Evolutionary conservation across 2,113 vertebrate species (phyloP).

Genomic region (Channa argus): DNA sequence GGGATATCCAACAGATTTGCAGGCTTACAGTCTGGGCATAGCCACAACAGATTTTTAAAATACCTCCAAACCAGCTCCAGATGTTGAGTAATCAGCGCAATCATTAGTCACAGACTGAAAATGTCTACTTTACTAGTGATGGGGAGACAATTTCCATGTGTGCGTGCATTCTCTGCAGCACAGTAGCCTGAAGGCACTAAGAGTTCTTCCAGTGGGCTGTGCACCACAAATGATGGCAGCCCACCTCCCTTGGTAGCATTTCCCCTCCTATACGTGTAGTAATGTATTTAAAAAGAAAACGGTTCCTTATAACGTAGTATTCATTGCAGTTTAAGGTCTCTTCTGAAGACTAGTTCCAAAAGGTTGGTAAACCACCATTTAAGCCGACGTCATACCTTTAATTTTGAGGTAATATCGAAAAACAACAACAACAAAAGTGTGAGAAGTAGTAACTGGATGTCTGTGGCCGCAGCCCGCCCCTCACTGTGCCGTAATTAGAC

Average conservation of each 20-base stretch:
- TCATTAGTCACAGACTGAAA: constrained; percentile 64
- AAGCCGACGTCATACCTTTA: too few relatives aligned
- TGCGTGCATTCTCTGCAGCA: constrained; percentile 46
- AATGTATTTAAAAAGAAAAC: background rate
- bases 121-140: constrained; percentile 45
- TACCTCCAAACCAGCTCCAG: constrained; percentile 74
- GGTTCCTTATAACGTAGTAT: too few relatives aligned
- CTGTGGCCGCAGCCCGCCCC: constrained; percentile 69
- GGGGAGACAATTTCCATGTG: constrained; percentile 66
- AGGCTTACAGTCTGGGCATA: constrained; percentile 57
- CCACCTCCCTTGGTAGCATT: constrained; percentile 8
- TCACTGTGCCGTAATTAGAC: constrained; percentile 69
- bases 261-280: background rate
- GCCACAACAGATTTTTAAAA: constrained; percentile 67
- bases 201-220: background rate
- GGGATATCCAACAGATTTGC: constrained; percentile 39
- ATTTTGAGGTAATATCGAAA: too few relatives aligned
- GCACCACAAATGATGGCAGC: constrained; percentile 18
- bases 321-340: too few relatives aligned
- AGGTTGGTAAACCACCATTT: too few relatives aligned
- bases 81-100: constrained; percentile 71
- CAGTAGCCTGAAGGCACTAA: constrained; percentile 51
- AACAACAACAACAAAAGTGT: background rate
- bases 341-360: too few relatives aligned
- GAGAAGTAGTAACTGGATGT: constrained; percentile 40